Conservation (phyloP, 1,140 invertebrate species). For the Drosophila mojavensis region DNA sequence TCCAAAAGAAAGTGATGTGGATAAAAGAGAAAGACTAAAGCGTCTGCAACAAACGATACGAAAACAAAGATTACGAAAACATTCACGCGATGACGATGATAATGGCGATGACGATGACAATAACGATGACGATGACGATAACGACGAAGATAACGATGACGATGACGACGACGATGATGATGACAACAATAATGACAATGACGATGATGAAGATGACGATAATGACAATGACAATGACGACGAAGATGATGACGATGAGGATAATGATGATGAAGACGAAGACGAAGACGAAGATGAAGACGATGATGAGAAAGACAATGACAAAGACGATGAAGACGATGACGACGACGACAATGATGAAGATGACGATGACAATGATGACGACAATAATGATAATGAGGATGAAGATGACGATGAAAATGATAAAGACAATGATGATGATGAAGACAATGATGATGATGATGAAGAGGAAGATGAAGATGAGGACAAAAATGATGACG, state of each 20-base stretch:
- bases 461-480: slow-evolving; percentile 31
- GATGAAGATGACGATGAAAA: slow-evolving; percentile 68
- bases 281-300: slow-evolving; percentile 59
- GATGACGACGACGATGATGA: slow-evolving; percentile 31
- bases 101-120: slow-evolving; percentile 64
- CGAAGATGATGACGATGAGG: slow-evolving; percentile 64
- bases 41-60: slow-evolving; percentile 69
- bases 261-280: slow-evolving; percentile 76
- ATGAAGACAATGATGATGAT: slow-evolving; percentile 31
- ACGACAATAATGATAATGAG: slow-evolving; percentile 67
- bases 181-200: slow-evolving; percentile 5
- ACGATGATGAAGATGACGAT: slow-evolving; percentile 23
- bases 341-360: slow-evolving; percentile 27
- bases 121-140: slow-evolving; percentile 76
- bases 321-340: slow-evolving; percentile 33
- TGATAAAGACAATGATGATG: slow-evolving; percentile 6
- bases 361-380: slow-evolving; percentile 44
- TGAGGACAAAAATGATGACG: slow-evolving; percentile 59
- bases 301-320: slow-evolving; percentile 35
- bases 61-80: slow-evolving; percentile 81
- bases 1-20: slow-evolving; percentile 80
- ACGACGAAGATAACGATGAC: slow-evolving; percentile 37
- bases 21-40: slow-evolving; percentile 68
- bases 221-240: slow-evolving; percentile 30
- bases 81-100: slow-evolving; percentile 27